Conservation (phyloP, 2,113 vertebrate species). For the Dolichallabes microphthalmus region DNA sequence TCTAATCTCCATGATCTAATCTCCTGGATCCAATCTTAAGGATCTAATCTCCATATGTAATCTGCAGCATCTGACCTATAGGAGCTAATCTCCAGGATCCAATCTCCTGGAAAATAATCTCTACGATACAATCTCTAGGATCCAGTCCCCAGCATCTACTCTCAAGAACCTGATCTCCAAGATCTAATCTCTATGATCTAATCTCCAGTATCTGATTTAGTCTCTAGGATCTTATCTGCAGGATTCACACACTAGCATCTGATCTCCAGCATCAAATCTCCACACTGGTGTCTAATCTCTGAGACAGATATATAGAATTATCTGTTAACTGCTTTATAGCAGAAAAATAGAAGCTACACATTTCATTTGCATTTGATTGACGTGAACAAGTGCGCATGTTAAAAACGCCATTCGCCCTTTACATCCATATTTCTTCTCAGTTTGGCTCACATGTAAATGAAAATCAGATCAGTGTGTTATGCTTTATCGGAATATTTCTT, state of each 20-base stretch:
- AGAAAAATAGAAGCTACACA: background rate
- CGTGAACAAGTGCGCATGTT: background rate
- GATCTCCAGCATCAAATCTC: too few species aligned
- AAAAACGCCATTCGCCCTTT: background rate
- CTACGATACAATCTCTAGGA: background rate
- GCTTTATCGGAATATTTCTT: background rate
- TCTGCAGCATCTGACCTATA: too few species aligned
- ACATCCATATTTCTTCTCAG: background rate
- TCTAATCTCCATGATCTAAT: too few species aligned
- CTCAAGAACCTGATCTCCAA: too few species aligned
- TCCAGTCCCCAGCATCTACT: too few species aligned
- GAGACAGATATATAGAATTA: slow-evolving; percentile 48
- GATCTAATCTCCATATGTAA: too few species aligned
- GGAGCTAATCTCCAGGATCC: too few species aligned
- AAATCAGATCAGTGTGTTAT: background rate
- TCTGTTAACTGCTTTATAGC: slow-evolving; percentile 38
- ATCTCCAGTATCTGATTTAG: slow-evolving; percentile 16
- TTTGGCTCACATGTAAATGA: background rate
- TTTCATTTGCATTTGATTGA: background rate
- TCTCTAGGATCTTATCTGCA: background rate
- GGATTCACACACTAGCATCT: too few species aligned
- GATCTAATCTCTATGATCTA: too few species aligned
- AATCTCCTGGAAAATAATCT: slow-evolving; percentile 18
- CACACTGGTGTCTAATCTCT: background rate
- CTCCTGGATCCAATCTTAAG: too few species aligned